Evolutionary conservation across 2,113 vertebrate genomes (phyloP), one percentile per base, ranked within the genome.

Genomic region (Tachycineta bicolor): DNA sequence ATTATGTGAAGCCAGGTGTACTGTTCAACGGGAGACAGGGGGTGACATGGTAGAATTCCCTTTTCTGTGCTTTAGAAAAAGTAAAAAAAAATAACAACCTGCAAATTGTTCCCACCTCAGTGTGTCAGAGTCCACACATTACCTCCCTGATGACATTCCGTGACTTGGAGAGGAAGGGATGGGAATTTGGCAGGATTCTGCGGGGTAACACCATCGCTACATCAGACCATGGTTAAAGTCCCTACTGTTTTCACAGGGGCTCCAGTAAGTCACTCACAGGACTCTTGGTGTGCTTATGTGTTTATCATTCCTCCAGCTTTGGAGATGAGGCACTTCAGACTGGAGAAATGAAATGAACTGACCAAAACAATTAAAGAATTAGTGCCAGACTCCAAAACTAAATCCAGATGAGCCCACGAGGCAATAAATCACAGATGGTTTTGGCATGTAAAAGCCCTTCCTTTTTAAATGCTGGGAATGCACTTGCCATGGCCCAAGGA

Each of bases 391-490:
- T 49, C 28, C 81, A 74, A 94, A 95, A 95, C 79, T 73, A 92
- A 95, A 93, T 50, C 86, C 96, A 97, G 83, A 92, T 19, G 18
- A 86, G 50, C 62, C 75, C 82, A 84, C 0, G 1, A 89, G 76
- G 58, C 58, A 84, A 93, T 95, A 94, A 96, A 95, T 93, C 75
- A 94, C 53, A 82, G 49, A 93, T 77, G 14, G 86, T 62, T 93
- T 59, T 79, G 82, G 58, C 53, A 73, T 91, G 68, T 89, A 83
- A 90, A 77, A 56, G 1, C 4, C 8, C 43, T 71, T 65, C 55
- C 70, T 85, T 93, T 83, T 86, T 64, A 93, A 94, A 76, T 53
- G 67, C 59, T 82, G 87, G 75, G 78, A 94, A 87, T 92, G 58
- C 83, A 87, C 82, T 96, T 96, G 90, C 75, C 58, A 41, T 82